Base-by-base conservation (phyloP, 1,140 invertebrate species). In the Tetranychus urticae region DNA sequence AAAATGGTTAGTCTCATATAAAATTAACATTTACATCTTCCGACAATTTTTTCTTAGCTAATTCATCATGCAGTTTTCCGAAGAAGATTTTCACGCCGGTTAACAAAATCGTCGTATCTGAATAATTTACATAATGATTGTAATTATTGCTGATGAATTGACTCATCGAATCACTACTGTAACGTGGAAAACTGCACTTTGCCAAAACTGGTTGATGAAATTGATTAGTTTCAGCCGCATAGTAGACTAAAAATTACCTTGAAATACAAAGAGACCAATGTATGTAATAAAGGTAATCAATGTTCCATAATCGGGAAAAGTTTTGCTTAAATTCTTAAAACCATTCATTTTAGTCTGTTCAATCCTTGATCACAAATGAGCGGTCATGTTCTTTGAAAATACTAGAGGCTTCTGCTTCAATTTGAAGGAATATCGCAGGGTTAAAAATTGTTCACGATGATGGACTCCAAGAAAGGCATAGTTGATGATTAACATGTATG, bases 231-330 rank as follows among this genome's bases (percentile, higher is more conserved):
- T 46, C 14, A 10, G 45, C 14, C 14, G 45, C 45, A 31, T 14
- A 50, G 39, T 6, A 42, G 5, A 42, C 10, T 50, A 10, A 52
- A 52, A 47, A 12, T 52, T 33, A 52, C 50, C 50, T 52, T 52
- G 50, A 52, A 52, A 59, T 65, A 39, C 57, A 56, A 56, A 60
- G 42, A 52, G 52, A 42, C 23, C 60, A 59, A 60, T 35, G 23
- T 59, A 61, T 48, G 33, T 35, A 33, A 34, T 31, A 10, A 58
- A 48, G 1, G 2, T 14, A 3, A 31, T 45, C 14, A 39, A 46
- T 62, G 46, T 37, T n/a, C n/a, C 50, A 52, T 52, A 8, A 52
- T 52, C 31, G 8, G 50, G 50, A 23, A 52, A 52, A 52, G 31
- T 23, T 31, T 52, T 7, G 23, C 6, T 52, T 6, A 42, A 10